Base-by-base conservation (phyloP, 2,797 vertebrate genomes). In the Muscicapa striata region DNA sequence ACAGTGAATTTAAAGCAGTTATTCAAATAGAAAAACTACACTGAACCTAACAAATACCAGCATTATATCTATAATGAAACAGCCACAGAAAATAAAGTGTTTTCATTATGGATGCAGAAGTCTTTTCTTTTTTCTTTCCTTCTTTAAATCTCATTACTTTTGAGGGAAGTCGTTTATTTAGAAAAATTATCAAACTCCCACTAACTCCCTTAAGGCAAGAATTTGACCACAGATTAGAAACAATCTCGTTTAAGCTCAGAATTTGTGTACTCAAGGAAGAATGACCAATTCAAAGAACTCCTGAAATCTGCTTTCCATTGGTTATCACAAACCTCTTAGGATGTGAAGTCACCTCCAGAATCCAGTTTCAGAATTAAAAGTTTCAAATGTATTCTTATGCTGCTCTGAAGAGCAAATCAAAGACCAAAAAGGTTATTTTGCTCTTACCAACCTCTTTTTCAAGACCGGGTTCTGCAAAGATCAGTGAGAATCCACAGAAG, bases 391-490 rank as follows among this genome's bases (percentile, higher is more conserved):
- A 62, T 23, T 78, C 36, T 75, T 45, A 52, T 1, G 6, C 38
- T 84, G 45, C 38, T 89, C 62, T n/a, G 21, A 79, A 79, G 19
- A 4, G 5, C 61, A 88, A 79, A 55, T 26, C 21, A 36, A 77
- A 76, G 63, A 51, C 24, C 13, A 32, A 10, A 67, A 87, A 48
- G 22, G 82, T 74, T 73, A 20, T 61, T 95, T 84, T 84, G 36
- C 29, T 92, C 54, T 87, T 83, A 96, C 98, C 94, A 84, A 99
- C 99, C 99, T 99, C 99, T 89, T 98, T 99, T 97, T 99, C 99
- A 49, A 99, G 97, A 67, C 98, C 98, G 55, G 98, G 98, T 95
- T 99, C 99, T 62, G 98, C 98, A 97, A 99, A 99, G 96, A 98
- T 98, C 64, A 98, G 84, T 30, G 98, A 98, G 30, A 98, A 97